Conservation (phyloP, 2,888 invertebrate genomes). For the Lucinisca nassula region DNA sequence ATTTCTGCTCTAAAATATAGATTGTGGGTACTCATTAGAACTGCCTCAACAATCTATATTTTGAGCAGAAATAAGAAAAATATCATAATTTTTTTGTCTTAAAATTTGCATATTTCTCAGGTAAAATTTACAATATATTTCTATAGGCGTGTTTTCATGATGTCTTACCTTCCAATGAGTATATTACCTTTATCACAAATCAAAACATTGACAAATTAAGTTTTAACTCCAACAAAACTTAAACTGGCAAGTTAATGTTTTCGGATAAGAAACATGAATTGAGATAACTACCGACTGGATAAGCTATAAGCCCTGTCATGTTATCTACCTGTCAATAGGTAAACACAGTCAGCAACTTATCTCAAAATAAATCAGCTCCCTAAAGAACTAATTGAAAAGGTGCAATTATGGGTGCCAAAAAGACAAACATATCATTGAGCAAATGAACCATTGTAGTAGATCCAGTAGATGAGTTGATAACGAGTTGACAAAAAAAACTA, state of each 20-base stretch:
- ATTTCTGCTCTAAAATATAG: too few relatives aligned
- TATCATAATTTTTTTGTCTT: too few relatives aligned
- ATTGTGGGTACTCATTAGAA: too few relatives aligned
- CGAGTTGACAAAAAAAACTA: background rate
- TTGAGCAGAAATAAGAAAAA: too few relatives aligned
- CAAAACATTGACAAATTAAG: too few relatives aligned
- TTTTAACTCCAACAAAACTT: too few relatives aligned
- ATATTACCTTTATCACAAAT: too few relatives aligned
- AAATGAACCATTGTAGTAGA: conserved; percentile 46
- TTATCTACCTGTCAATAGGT: conserved; percentile 7
- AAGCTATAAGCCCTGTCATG: background rate
- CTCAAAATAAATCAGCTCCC: conserved; percentile 14
- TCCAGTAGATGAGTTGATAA: conserved; percentile 19
- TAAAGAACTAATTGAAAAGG: conserved; percentile 33
- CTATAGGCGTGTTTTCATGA: too few relatives aligned
- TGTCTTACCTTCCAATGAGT: too few relatives aligned
- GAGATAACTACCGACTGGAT: background rate
- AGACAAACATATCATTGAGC: conserved; percentile 50
- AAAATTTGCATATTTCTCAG: too few relatives aligned
- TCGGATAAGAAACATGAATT: background rate
- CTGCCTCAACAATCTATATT: too few relatives aligned
- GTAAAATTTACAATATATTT: too few relatives aligned
- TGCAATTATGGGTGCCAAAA: conserved; percentile 39
- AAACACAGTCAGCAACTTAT: background rate
- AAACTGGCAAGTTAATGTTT: background rate